phyloP scores from a whole-genome alignment of 1,140 invertebrate genomes.

The Bombus confusus region DNA sequence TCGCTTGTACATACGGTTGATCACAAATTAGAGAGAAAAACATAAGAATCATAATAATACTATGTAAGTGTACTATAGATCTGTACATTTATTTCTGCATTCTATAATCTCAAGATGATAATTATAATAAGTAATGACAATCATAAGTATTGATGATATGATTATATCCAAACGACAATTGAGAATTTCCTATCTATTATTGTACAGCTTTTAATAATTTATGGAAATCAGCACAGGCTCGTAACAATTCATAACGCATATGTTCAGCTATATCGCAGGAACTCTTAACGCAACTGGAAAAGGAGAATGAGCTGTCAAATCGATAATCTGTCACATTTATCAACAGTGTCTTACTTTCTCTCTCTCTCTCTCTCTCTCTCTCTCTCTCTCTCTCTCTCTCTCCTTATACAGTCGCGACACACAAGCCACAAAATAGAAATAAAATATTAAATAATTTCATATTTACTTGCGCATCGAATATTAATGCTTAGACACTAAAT shows the following conservation, averaged over 20 bases:
- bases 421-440: background rate
- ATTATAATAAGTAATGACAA: constrained; percentile 29
- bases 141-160: constrained; percentile 51
- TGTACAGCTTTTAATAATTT: constrained; percentile 61
- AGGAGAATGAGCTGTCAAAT: constrained; percentile 33
- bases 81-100: constrained; percentile 67
- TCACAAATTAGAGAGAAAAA: background rate
- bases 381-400: background rate
- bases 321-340: background rate
- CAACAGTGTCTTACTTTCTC: background rate
- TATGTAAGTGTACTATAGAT: constrained; percentile 41
- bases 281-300: constrained; percentile 50
- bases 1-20: background rate
- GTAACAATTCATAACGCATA: constrained; percentile 27
- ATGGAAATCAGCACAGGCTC: constrained; percentile 54
- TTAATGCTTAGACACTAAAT: constrained; percentile 26
- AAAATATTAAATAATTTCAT: constrained; percentile 8
- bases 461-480: constrained; percentile 11
- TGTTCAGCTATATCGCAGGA: constrained; percentile 54
- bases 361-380: no score
- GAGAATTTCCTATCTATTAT: constrained; percentile 60
- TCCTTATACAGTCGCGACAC: background rate
- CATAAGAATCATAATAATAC: background rate
- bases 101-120: constrained; percentile 48
- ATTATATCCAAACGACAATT: constrained; percentile 60